A percentile compares a stretch with the other conserved stretches of the same genome.
phyloP scores from a whole-genome alignment of 2,113 vertebrate genomes.

The Lipotes vexillifer region DNA sequence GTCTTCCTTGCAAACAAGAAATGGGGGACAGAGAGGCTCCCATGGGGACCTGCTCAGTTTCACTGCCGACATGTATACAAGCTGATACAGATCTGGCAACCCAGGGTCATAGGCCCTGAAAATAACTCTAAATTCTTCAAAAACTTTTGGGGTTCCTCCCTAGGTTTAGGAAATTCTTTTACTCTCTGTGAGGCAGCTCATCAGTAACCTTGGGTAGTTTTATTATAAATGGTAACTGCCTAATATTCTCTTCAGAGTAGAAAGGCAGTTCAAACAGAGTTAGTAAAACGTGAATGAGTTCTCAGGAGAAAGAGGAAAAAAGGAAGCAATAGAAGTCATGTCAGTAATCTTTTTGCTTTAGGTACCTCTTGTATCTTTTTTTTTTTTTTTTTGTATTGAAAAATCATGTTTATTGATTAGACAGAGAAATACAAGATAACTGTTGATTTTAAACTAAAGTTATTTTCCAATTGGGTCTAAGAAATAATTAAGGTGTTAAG shows the following conservation, averaged over 20 bases:
- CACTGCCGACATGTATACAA: neutral
- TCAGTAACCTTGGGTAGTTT: neutral
- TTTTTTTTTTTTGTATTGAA: neutral
- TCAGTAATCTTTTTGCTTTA: neutral
- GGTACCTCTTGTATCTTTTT: neutral
- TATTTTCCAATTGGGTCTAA: neutral
- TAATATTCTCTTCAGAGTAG: neutral
- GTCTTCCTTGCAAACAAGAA: neutral
- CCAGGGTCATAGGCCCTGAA: too few species aligned
- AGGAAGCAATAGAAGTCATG: neutral
- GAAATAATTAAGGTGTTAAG: neutral
- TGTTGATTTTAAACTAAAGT: neutral
- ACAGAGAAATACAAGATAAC: neutral
- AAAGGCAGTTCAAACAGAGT: neutral
- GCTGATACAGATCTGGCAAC: neutral
- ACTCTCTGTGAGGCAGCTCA: neutral
- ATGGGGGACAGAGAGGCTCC: neutral
- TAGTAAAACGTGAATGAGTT: neutral
- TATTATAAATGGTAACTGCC: neutral
- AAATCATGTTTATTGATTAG: neutral
- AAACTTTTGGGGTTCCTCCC: too few species aligned
- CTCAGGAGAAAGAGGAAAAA: neutral
- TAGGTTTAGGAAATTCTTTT: too few species aligned
- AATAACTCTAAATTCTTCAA: too few species aligned
- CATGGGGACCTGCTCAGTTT: neutral